These are phyloP conservation scores for Ryuthela nishihirai DNA, from an alignment of 2,888 invertebrate species.

Conservation along the genomic window DNA sequence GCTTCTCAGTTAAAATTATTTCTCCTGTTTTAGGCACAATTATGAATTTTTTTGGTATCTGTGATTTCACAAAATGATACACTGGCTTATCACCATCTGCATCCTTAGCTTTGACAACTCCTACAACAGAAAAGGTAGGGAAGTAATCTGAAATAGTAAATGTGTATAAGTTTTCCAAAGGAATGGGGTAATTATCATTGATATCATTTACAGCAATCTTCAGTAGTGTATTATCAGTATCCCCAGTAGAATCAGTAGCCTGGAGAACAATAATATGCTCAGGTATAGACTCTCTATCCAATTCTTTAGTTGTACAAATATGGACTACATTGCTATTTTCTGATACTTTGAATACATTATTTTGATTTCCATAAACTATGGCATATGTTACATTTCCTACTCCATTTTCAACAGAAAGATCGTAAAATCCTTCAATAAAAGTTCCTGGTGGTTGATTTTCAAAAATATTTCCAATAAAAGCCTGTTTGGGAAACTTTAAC, in stretches of 20 bases:
- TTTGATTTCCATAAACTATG: slow-evolving; percentile 3
- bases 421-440: slow-evolving; percentile 64
- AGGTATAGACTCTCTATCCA: slow-evolving; percentile 76
- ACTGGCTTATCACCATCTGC: slow-evolving; percentile 84
- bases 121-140: slow-evolving; percentile 73
- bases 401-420: slow-evolving; percentile 61
- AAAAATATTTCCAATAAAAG: slow-evolving; percentile 61
- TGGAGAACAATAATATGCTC: slow-evolving; percentile 72
- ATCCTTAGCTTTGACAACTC: slow-evolving; percentile 79
- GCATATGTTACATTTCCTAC: slow-evolving; percentile 53
- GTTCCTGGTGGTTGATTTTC: slow-evolving; percentile 75
- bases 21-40: slow-evolving; percentile 92
- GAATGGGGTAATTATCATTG: slow-evolving; percentile 87
- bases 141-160: slow-evolving; percentile 61
- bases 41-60: slow-evolving; percentile 71
- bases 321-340: slow-evolving; percentile 1
- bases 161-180: slow-evolving; percentile 70
- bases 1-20: slow-evolving; percentile 67
- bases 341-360: slow-evolving; percentile 3
- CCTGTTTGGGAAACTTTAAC: slow-evolving; percentile 74
- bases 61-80: slow-evolving; percentile 63
- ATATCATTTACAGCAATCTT: slow-evolving; percentile 73
- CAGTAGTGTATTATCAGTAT: slow-evolving; percentile 68
- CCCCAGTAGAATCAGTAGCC: slow-evolving; percentile 73
- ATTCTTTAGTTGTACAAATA: slow-evolving; percentile 54